A percentile compares a stretch with the other conserved stretches of the same genome.
Conservation (phyloP, 2,797 vertebrate genomes). For the Tauraco hartlaubi region DNA sequence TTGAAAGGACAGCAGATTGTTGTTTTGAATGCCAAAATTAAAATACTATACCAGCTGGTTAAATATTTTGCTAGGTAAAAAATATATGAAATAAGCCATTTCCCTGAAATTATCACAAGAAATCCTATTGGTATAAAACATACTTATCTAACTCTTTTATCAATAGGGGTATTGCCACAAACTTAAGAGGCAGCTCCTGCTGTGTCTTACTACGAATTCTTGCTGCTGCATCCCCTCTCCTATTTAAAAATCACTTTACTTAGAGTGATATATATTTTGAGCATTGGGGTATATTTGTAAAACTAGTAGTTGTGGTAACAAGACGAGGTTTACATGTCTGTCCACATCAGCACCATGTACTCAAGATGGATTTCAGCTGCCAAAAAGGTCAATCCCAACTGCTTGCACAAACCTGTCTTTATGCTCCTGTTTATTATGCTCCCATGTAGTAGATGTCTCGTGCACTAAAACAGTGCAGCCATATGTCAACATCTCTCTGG, state of each 20-base stretch:
- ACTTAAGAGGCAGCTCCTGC: constrained; percentile 14
- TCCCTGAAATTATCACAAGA: neutral
- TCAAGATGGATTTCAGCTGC: constrained; percentile 87
- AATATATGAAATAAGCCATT: neutral
- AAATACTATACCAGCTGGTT: neutral
- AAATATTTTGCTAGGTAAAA: neutral
- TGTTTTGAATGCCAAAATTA: neutral
- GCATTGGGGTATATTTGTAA: constrained; percentile 79
- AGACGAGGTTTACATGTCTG: constrained; percentile 82
- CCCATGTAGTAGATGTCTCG: constrained; percentile 93
- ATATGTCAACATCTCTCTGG: constrained; percentile 99
- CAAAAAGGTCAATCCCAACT: constrained; percentile 85
- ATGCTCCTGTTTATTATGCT: constrained; percentile 96
- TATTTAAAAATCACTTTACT: constrained; percentile 76
- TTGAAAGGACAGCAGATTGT: neutral
- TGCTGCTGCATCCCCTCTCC: constrained; percentile 10
- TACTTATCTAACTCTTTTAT: constrained; percentile 32
- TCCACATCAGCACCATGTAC: constrained; percentile 83
- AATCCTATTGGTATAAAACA: constrained; percentile 11
- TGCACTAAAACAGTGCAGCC: constrained; percentile 93
- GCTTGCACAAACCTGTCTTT: constrained; percentile 89
- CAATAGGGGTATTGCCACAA: neutral
- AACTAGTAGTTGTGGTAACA: constrained; percentile 82
- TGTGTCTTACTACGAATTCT: constrained; percentile 21
- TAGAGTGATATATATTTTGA: constrained; percentile 66